phyloP scores from a whole-genome alignment of 2,113 vertebrate genomes.

The Turdus rufiventris region DNA sequence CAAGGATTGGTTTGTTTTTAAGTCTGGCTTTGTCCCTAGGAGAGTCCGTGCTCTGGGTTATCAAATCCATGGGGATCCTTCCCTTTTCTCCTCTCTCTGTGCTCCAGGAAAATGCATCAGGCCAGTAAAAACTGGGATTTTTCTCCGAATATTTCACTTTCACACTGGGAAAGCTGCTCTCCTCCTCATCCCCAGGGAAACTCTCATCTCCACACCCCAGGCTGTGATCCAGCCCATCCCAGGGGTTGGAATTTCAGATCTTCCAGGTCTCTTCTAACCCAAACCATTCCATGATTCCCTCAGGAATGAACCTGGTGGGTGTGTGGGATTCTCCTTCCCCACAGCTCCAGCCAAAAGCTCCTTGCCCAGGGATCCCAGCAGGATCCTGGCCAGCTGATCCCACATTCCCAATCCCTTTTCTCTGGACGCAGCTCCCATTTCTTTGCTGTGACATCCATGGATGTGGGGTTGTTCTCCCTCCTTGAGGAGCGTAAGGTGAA shows the following conservation, averaged over 20 bases:
- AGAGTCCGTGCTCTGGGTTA: neutral
- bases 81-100: fast-evolving
- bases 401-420: neutral
- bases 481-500: fast-evolving
- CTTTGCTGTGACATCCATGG: fast-evolving
- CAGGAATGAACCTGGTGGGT: fast-evolving
- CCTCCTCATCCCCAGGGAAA: neutral
- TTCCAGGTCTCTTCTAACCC: neutral
- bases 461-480: neutral
- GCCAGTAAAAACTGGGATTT: neutral
- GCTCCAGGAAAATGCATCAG: neutral
- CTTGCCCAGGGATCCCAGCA: neutral
- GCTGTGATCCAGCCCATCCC: neutral
- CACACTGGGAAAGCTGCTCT: neutral
- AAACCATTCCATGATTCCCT: neutral
- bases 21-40: neutral
- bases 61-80: fast-evolving
- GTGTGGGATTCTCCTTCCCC: neutral
- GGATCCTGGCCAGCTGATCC: neutral
- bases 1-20: neutral
- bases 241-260: fast-evolving
- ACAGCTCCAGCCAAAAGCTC: neutral
- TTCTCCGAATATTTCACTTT: neutral
- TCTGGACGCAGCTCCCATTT: neutral
- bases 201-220: neutral